Conservation (phyloP, 2,113 vertebrate genomes). For the Chloroceryle aenea region DNA sequence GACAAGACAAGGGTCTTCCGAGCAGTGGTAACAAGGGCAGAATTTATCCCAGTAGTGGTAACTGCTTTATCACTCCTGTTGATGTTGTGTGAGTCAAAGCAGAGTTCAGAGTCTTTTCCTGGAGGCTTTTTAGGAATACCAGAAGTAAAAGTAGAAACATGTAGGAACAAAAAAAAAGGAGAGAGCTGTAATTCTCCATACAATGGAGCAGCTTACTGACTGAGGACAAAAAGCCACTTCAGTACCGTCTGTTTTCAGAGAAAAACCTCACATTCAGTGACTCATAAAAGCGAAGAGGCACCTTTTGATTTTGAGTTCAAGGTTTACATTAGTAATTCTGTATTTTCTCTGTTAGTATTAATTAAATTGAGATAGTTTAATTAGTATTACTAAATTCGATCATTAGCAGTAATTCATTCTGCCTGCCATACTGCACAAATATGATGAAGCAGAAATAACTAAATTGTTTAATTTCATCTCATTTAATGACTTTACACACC, state of each 20-base stretch:
- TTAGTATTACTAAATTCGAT: slow-evolving; percentile 75
- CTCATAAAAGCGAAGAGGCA: slow-evolving; percentile 29
- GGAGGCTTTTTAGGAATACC: background rate
- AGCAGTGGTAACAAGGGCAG: background rate
- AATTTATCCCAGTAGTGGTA: background rate
- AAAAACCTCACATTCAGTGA: slow-evolving; percentile 25
- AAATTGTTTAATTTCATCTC: slow-evolving; percentile 60
- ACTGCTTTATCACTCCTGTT: background rate
- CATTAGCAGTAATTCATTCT: slow-evolving; percentile 77
- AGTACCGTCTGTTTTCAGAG: slow-evolving; percentile 7
- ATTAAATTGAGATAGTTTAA: slow-evolving; percentile 77
- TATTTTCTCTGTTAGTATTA: slow-evolving; percentile 75
- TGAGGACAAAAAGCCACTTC: slow-evolving; percentile 40
- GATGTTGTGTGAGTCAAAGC: background rate
- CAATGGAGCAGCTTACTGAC: slow-evolving; percentile 13
- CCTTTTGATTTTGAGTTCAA: slow-evolving; percentile 78
- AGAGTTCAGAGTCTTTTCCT: background rate
- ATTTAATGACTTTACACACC: slow-evolving; percentile 56
- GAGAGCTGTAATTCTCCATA: background rate
- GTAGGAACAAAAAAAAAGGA: background rate
- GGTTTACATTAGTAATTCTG: slow-evolving; percentile 76
- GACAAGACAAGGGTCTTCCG: background rate
- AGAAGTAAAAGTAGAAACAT: background rate
- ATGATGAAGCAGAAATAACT: slow-evolving; percentile 70
- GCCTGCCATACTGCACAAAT: slow-evolving; percentile 74